These are phyloP conservation scores for Camarhynchus parvulus DNA, from an alignment of 2,113 vertebrate genomes.

Conservation along the genomic window DNA sequence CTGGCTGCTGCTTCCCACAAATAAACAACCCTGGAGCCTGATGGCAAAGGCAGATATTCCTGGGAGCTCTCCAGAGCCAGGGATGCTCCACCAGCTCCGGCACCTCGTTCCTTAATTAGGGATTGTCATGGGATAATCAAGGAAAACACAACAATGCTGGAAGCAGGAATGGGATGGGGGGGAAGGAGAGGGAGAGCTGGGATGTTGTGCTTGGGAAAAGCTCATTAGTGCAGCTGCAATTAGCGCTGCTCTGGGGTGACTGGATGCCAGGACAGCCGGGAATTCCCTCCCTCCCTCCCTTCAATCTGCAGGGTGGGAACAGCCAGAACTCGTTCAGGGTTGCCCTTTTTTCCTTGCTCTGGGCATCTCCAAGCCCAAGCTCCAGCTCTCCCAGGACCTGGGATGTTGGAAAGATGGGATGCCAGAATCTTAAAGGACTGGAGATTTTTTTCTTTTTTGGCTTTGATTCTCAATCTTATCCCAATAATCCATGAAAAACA, in stretches of 20 bases:
- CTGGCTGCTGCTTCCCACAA: not conserved
- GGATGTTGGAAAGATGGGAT: not conserved
- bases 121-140: not conserved
- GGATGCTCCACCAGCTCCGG: accelerated
- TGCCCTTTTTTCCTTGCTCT: not conserved
- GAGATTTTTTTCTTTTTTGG: not conserved
- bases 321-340: not conserved
- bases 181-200: not conserved
- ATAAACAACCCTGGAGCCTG: not conserved
- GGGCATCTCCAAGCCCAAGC: not conserved
- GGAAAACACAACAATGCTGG: accelerated
- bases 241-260: not conserved
- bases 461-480: not conserved
- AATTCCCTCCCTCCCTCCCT: not conserved
- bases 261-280: not conserved
- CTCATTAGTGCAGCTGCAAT: not conserved
- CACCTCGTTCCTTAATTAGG: not conserved
- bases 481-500: not conserved
- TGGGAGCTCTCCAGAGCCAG: not conserved
- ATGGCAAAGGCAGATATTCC: not conserved
- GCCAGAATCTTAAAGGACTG: not conserved
- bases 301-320: not conserved
- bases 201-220: accelerated
- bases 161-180: not conserved
- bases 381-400: not conserved